These are phyloP conservation scores for Gryllus longicercus DNA, from an alignment of 2,888 invertebrate species.

Conservation along the genomic window DNA sequence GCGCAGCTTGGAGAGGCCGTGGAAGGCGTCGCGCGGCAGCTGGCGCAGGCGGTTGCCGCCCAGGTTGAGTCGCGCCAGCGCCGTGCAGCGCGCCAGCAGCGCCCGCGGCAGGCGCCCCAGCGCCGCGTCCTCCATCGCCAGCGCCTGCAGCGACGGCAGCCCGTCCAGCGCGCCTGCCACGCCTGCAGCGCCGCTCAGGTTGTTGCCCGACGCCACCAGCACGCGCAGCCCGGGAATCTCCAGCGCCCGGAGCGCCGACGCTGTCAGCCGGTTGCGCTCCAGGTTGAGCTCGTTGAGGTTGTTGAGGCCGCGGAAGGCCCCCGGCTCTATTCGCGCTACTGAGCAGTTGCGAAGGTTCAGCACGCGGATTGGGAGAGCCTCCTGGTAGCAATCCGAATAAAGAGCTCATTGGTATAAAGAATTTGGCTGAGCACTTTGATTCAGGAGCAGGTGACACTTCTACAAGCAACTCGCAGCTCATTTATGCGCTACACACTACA, in stretches of 20 bases:
- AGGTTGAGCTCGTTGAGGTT: conserved; percentile 78
- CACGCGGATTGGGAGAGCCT: conserved; percentile 69
- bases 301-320: conserved; percentile 68
- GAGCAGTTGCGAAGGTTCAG: conserved; percentile 73
- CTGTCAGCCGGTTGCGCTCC: conserved; percentile 66
- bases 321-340: conserved; percentile 67
- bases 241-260: conserved; percentile 65
- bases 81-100: too few species aligned
- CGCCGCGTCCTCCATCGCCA: conserved; percentile 66
- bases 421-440: too few species aligned
- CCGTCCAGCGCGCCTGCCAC: conserved; percentile 65
- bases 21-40: conserved; percentile 70
- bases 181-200: conserved; percentile 67
- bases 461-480: too few species aligned
- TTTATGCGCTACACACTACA: too few species aligned
- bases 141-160: conserved; percentile 71
- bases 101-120: too few species aligned
- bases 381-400: conserved; percentile 39
- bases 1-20: conserved; percentile 68
- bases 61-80: too few species aligned
- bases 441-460: too few species aligned
- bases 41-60: conserved; percentile 65
- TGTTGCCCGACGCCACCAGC: conserved; percentile 71
- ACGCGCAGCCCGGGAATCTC: conserved; percentile 74
- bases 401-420: too few species aligned